Evolutionary conservation across 2,113 vertebrate species (phyloP).

Genomic region (Galeopterus variegatus): DNA sequence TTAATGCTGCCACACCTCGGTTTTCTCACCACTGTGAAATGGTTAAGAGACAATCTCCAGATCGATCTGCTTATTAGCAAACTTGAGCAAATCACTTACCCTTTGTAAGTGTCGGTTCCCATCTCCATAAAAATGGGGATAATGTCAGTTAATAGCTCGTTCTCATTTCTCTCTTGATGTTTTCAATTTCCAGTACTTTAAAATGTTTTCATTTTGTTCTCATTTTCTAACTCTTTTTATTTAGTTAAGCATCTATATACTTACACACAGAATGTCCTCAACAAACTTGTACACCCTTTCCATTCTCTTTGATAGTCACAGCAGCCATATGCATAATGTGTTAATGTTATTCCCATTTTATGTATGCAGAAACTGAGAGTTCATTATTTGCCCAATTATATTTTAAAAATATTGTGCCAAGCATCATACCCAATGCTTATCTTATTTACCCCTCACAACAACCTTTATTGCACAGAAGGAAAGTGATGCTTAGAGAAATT

Average conservation of each 20-base stretch:
- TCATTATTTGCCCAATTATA: neutral
- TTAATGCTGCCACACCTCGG: fast-evolving
- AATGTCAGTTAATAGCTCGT: neutral
- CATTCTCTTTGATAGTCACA: neutral
- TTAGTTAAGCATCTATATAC: neutral
- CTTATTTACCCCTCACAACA: neutral
- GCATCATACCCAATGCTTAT: fast-evolving
- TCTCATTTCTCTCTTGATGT: neutral
- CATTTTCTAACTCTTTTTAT: neutral
- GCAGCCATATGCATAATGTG: neutral
- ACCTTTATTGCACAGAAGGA: neutral
- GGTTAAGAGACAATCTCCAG: neutral
- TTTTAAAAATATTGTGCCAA: neutral
- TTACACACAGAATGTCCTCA: neutral
- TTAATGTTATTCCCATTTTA: neutral
- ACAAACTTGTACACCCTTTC: neutral
- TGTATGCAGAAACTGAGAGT: neutral
- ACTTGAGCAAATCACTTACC: no score
- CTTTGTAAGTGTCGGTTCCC: neutral
- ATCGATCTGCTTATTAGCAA: neutral
- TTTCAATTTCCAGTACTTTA: neutral
- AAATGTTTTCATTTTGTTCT: neutral
- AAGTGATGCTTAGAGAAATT: neutral
- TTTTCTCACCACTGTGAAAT: neutral
- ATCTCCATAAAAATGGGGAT: neutral